Conservation (phyloP, 2,113 vertebrate genomes). For the Lepisosteus oculatus region DNA sequence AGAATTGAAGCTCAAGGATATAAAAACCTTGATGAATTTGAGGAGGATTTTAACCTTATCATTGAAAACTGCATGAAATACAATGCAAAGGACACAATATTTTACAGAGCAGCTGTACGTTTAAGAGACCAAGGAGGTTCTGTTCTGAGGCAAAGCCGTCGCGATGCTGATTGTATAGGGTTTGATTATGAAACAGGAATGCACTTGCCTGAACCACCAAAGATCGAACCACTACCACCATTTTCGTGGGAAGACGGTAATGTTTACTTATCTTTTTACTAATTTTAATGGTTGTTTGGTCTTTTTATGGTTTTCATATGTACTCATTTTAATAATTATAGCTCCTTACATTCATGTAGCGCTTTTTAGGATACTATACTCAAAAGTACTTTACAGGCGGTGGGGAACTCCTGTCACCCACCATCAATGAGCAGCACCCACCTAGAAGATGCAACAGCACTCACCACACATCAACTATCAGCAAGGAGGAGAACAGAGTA, state of each 20-base stretch:
- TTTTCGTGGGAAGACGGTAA: conserved; percentile 97
- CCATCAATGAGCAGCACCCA: no score
- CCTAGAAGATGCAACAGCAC: no score
- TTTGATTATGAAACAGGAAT: conserved; percentile 85
- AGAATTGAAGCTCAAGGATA: conserved; percentile 84
- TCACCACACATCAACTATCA: no score
- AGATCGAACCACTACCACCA: conserved; percentile 63
- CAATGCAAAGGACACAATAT: conserved; percentile 95
- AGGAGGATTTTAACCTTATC: conserved; percentile 91
- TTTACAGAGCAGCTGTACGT: conserved; percentile 85
- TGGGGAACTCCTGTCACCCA: no score
- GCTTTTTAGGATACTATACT: no score
- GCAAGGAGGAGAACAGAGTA: no score
- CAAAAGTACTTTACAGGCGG: no score
- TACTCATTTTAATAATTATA: not conserved
- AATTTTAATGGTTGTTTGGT: not conserved
- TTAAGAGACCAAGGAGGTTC: conserved; percentile 91
- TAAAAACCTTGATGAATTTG: conserved; percentile 81
- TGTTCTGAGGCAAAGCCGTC: conserved; percentile 82
- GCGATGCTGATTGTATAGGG: conserved; percentile 80
- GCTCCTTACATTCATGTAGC: not conserved
- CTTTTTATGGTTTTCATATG: not conserved
- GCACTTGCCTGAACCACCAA: conserved; percentile 82
- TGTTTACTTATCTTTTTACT: conserved; percentile 16
- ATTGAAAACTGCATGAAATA: conserved; percentile 95